Base-by-base conservation (phyloP, 2,113 vertebrate species). In the Forbesichthys agassizii region DNA sequence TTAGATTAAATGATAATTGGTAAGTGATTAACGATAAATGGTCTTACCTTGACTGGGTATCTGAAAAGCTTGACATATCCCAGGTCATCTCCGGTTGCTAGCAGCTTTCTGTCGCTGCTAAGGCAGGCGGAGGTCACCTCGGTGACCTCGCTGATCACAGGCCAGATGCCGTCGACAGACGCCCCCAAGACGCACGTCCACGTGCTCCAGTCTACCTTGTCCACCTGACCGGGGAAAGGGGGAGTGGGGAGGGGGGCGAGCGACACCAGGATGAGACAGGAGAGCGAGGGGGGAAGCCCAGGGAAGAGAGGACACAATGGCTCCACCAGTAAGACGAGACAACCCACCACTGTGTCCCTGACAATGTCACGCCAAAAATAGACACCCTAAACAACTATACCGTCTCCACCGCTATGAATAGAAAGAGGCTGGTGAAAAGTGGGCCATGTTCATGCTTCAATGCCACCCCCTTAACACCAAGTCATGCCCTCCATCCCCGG, bases 21-120 rank as follows among this genome's bases (percentile, higher is more conserved):
- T 33, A 65, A 5, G 64, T 7, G 47, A n/a, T 27, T 27, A 27
- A 27, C 27, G 2, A 27, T 27, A 27, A 27, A 20, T 13, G 9
- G 46, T 90, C 93, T 91, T 91, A 98, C 98, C 92, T 96, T 98
- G 69, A 94, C 94, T 56, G 98, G 97, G 71, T 96, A 98, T 86
- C 91, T 94, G 84, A 99, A 99, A 57, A 99, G 93, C 83, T 99
- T 99, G 81, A 99, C 93, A 76, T 98, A 98, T 88, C 98, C 98
- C 86, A 98, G 93, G 86, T 99, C 97, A 85, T 99, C 97, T 73
- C 97, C 98, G 51, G 98, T 98, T 55, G 95, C 96, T 66, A 99
- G 91, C 27, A 99, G 90, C 88, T 93, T 95, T 81, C 81, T 94
- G 80, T 97, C 94, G 64, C 88, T 93, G 81, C 94, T 98, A 80